These are phyloP conservation scores for Mylabris phalerata DNA, from an alignment of 1,140 invertebrate species.

Conservation along the genomic window DNA sequence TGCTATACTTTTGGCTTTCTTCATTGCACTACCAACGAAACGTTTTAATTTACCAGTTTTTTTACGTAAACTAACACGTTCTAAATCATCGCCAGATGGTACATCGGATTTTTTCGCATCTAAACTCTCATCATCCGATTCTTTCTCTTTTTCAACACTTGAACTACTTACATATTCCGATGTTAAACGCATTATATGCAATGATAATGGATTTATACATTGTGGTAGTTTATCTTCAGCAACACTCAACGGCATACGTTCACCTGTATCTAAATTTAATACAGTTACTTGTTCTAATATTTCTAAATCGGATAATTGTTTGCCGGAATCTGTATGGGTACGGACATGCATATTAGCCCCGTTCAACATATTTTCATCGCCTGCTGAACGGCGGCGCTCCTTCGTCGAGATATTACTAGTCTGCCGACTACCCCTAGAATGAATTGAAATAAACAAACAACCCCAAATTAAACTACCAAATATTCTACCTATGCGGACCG, in stretches of 20 bases:
- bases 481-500: conserved; percentile 46
- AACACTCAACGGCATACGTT: conserved; percentile 78
- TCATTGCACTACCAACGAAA: conserved; percentile 81
- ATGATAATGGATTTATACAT: conserved; percentile 84
- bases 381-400: conserved; percentile 64
- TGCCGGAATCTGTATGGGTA: conserved; percentile 77
- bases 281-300: conserved; percentile 85
- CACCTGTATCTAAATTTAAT: conserved; percentile 89
- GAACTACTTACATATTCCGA: conserved; percentile 81
- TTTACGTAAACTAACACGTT: conserved; percentile 42
- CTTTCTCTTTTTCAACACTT: conserved; percentile 65
- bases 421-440: conserved; percentile 28
- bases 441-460: not conserved
- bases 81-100: conserved; percentile 40
- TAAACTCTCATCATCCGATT: conserved; percentile 79
- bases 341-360: conserved; percentile 70
- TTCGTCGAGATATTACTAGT: conserved; percentile 41
- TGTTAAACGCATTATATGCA: conserved; percentile 91
- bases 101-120: conserved; percentile 64
- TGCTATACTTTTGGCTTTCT: conserved; percentile 83
- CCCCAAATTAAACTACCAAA: conserved; percentile 1
- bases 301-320: conserved; percentile 78
- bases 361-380: conserved; percentile 62
- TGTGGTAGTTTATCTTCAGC: conserved; percentile 86
- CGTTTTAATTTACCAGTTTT: conserved; percentile 62